Base-by-base conservation (phyloP, 53 echinoderm and acorn worm species). In the Luidia sarsii region DNA sequence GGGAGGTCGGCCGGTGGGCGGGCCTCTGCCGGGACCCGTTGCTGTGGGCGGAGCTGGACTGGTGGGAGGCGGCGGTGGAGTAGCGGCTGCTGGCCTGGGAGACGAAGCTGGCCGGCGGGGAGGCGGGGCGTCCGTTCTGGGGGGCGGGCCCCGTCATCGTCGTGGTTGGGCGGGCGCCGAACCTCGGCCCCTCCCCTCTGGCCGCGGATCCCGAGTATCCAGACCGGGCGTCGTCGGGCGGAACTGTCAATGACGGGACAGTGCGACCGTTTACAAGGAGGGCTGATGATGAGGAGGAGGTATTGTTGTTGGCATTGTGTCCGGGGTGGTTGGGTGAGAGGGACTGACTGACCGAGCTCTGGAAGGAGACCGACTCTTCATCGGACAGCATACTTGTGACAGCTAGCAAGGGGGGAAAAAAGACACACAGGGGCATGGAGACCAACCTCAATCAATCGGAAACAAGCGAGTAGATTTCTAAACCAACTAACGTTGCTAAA, bases 281-380 rank as follows among this genome's bases (percentile, higher is more conserved):
- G n/a, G n/a, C n/a, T n/a, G n/a, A n/a, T n/a, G n/a, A n/a, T n/a
- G n/a, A n/a, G n/a, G n/a, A n/a, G 31, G 71, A 55, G 2, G 83
- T 71, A 51, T 83, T 83, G 63, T 83, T 83, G 27, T 83, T 83
- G n/a, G 83, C 71, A 13, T 83, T 83, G 32, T 62, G 50, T 45
- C 71, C 83, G 16, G 60, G 71, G 33, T 65, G 41, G 54, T 66
- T 50, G 52, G 66, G 1, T 38, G 83, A 57, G 21, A 19, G 70
- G 21, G 46, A 8, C 28, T 41, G 74, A 32, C 56, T 82, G 30
- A 50, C n/a, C 7, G 62, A 35, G 43, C 61, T 71, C 37, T 61
- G 71, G 46, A 70, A 31, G 16, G 61, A 61, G 34, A 63, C 32
- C 0, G 71, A 71, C 60, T 82, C 82, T 20, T 82, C 68, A 33